Evolutionary conservation across 1,140 invertebrate genomes (phyloP).

Genomic region (Cydia amplana): DNA sequence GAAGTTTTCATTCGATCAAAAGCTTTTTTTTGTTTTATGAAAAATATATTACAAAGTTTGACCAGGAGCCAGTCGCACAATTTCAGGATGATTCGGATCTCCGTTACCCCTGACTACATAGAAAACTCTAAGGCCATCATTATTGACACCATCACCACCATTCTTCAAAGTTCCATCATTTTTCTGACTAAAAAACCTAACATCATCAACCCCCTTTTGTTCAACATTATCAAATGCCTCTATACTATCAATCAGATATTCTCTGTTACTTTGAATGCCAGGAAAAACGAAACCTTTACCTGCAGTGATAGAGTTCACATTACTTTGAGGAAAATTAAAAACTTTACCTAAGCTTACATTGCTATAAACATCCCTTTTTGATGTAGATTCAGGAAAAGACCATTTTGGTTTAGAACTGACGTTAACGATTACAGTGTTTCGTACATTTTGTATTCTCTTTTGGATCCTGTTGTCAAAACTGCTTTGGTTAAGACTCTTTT

Average conservation of each 20-base stretch:
- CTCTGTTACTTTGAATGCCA: conserved; percentile 38
- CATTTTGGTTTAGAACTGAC: conserved; percentile 45
- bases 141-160: neutral
- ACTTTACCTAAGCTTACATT: conserved; percentile 46
- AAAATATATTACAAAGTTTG: conserved; percentile 39
- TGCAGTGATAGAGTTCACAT: conserved; percentile 36
- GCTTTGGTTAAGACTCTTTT: neutral
- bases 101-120: conserved; percentile 70
- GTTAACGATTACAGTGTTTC: conserved; percentile 27
- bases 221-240: conserved; percentile 37
- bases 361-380: conserved; percentile 30
- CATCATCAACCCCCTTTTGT: conserved; percentile 20
- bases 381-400: conserved; percentile 45
- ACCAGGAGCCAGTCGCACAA: conserved; percentile 60
- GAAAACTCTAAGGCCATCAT: conserved; percentile 50
- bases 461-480: conserved; percentile 14
- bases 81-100: conserved; percentile 66
- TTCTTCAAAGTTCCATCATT: neutral
- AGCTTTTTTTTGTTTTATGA: too few relatives aligned
- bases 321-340: conserved; percentile 52
- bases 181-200: neutral
- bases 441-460: conserved; percentile 35
- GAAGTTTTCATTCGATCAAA: too few relatives aligned
- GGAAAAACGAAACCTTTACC: conserved; percentile 45
- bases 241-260: conserved; percentile 31